Evolutionary conservation across 2,888 invertebrate species (phyloP).

Genomic region (Leptinotarsa rubiginosa): DNA sequence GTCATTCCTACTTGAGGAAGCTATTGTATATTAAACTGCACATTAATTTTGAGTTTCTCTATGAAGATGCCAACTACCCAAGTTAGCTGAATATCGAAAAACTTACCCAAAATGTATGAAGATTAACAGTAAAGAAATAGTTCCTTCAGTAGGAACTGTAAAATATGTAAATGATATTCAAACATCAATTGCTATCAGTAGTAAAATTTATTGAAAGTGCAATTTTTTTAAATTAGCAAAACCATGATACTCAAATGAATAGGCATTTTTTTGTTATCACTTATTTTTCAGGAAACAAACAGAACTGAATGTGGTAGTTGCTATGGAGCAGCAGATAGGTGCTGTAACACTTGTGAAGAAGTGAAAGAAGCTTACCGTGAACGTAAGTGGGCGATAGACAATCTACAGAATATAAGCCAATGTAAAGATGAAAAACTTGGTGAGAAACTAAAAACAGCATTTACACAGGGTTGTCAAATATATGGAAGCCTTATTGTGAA

Average conservation of each 20-base stretch:
- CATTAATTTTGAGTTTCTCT: too few relatives aligned
- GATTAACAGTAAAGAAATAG: too few relatives aligned
- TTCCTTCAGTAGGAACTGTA: too few relatives aligned
- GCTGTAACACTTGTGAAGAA: slow-evolving; percentile 96
- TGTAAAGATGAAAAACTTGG: slow-evolving; percentile 86
- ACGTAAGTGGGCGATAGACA: slow-evolving; percentile 87
- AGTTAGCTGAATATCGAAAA: too few relatives aligned
- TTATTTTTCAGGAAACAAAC: slow-evolving; percentile 53
- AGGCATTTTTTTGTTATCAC: neutral
- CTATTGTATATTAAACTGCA: too few relatives aligned
- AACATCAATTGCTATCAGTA: too few relatives aligned
- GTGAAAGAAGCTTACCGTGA: slow-evolving; percentile 92
- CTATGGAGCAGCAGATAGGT: slow-evolving; percentile 89
- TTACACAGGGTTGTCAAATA: slow-evolving; percentile 95
- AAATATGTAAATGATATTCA: too few relatives aligned
- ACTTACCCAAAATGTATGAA: too few relatives aligned
- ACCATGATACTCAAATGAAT: neutral
- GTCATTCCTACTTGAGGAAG: too few relatives aligned
- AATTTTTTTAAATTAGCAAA: too few relatives aligned
- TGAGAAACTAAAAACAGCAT: slow-evolving; percentile 81
- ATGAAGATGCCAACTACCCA: too few relatives aligned
- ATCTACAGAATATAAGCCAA: slow-evolving; percentile 84
- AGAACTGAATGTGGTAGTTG: slow-evolving; percentile 89
- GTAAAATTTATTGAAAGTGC: too few relatives aligned
- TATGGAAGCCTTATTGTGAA: slow-evolving; percentile 96